Evolutionary conservation across 1,140 invertebrate species (phyloP), one percentile per base, ranked within the genome.

Genomic region (Grapholita molesta): DNA sequence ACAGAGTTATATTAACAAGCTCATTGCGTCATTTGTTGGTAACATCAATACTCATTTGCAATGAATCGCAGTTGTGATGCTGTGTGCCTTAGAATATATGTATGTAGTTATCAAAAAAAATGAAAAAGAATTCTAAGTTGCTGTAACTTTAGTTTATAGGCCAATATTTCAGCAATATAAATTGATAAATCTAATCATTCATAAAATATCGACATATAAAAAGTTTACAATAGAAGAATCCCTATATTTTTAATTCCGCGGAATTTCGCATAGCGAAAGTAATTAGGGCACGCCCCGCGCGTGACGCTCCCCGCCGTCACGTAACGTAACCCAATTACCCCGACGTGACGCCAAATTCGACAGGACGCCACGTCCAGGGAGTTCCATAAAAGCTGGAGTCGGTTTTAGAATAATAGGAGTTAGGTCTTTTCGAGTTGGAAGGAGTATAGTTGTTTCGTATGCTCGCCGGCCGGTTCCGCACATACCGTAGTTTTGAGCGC

Each of bases 271-370:
- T 80, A 73, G 83, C 78, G 78, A 80, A 83, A 82, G 80, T 86
- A 90, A 90, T 90, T 90, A 89, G 85, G 84, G 78, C 83, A 86
- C 83, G 85, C 82, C 83, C 79, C 79, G 57, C 61, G 88, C 88
- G 86, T 90, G 88, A 85, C 85, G 71, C 68, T 61, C 64, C 73
- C 72, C 67, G 65, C 71, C 75, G 86, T 89, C 88, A 90, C 88
- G 88, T 89, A 88, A 86, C 82, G 79, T 88, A 87, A 88, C 86
- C 84, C 88, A 90, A 90, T 89, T 89, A 90, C 82, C 73, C 64
- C 61, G 80, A 90, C 86, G 88, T 90, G 86, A 89, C 79, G 82
- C 80, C 80, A 42, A 69, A 85, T 85, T 83, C 86, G 84, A 82
- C 82, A 85, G 86, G 79, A 81, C 77, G 77, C 77, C 71, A 74